Evolutionary conservation across 2,888 invertebrate genomes (phyloP), one percentile per base, ranked within the genome.

Genomic region (Pogonocherus hispidulus): DNA sequence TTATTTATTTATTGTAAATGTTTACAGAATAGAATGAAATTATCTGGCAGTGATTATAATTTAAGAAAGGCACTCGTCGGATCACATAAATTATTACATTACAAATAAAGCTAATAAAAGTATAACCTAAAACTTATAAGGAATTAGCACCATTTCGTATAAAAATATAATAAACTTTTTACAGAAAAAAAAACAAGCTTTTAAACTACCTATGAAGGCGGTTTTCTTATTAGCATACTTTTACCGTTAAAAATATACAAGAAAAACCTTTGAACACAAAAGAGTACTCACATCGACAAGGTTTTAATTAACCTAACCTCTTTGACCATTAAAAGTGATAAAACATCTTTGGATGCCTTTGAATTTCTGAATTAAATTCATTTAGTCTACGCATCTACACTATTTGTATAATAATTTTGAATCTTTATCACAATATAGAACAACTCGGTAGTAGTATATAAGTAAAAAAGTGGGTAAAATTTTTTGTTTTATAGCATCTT

Each of bases 31-130:
- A 49, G 8, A 32, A 19, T 16, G 14, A 20, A 9, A 11, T 32
- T 62, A 51, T 18, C 51, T 72, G 70, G 72, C 72, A 72, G 72
- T 70, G 72, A 66, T 72, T 72, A 72, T 54, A 35, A 57, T 51
- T 51, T 62, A 51, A 32, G 16, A 49, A 54, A 68, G 65, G 70
- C 59, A 65, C 62, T 49, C 32, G 63, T 69, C n/a, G 65, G 69
- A 73, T 73, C 73, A 73, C 69, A 73, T 57, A 22, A 44, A 67
- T 64, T 62, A 67, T 59, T 56, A 65, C 16, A 32, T 20, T 41
- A 41, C 11, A n/a, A 41, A 14, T 41, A 41, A 62, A 47, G 51
- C 62, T 62, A 60, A 62, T 3, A 54, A 54, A 56, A 41, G 4
- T 14, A 56, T 37, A 44, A 19, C 41, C 41, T 41, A 56, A 55